These are phyloP conservation scores for Drosophila basisetae DNA, from an alignment of 2,888 invertebrate genomes.

Conservation along the genomic window DNA sequence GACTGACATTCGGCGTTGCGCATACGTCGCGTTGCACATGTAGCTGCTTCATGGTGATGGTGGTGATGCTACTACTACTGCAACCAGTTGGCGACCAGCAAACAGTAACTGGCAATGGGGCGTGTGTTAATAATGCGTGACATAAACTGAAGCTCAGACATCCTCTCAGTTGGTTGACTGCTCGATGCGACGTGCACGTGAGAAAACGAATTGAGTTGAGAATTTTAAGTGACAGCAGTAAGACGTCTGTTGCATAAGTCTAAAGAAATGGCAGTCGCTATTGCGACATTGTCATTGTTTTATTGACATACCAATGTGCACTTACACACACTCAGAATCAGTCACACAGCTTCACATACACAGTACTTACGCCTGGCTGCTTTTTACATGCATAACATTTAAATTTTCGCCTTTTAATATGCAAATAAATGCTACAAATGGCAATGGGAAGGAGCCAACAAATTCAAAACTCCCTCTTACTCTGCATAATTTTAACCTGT, in stretches of 20 bases:
- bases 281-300: conserved; percentile 73
- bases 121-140: conserved; percentile 81
- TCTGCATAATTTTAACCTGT: conserved; percentile 31
- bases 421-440: conserved; percentile 66
- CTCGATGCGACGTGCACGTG: conserved; percentile 62
- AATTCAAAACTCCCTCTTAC: conserved; percentile 41
- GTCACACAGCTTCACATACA: background rate
- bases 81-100: conserved; percentile 24
- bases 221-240: conserved; percentile 71
- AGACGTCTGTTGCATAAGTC: conserved; percentile 29
- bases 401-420: conserved; percentile 72
- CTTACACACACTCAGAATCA: background rate
- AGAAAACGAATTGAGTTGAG: conserved; percentile 77
- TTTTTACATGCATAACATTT: conserved; percentile 57
- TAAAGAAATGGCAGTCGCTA: conserved; percentile 35
- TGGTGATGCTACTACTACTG: conserved; percentile 9
- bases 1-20: conserved; percentile 57
- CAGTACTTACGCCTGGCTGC: conserved; percentile 29
- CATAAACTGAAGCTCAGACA: conserved; percentile 67
- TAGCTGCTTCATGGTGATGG: background rate
- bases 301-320: conserved; percentile 58
- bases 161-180: conserved; percentile 51
- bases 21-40: conserved; percentile 72
- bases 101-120: conserved; percentile 43
- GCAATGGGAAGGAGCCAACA: conserved; percentile 35